Percentiles rank a stretch among this genome's conserved stretches.
Conservation (phyloP, 2,797 vertebrate genomes). For the Protosalanx chinensis region DNA sequence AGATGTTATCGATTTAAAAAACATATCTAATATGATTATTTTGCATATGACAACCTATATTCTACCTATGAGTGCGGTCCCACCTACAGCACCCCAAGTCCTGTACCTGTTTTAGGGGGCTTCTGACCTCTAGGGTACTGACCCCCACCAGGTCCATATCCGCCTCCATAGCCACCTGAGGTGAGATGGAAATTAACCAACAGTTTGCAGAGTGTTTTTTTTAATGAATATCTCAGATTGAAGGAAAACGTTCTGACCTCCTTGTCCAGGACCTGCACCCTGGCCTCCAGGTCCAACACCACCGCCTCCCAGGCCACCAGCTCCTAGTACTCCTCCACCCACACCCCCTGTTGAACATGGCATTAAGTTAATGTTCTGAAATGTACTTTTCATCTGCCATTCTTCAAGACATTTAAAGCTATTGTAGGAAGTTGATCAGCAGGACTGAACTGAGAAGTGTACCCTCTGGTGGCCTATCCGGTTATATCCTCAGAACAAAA, state of each 20-base stretch:
- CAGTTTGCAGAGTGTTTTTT: neutral
- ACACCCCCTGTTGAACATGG: slow-evolving; percentile 35
- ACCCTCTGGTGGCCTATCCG: neutral
- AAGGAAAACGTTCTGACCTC: slow-evolving; percentile 39
- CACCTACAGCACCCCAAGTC: too few relatives aligned
- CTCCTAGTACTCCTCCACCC: slow-evolving; percentile 34
- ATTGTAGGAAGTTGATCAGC: neutral
- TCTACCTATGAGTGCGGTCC: too few relatives aligned
- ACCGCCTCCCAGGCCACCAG: slow-evolving; percentile 24
- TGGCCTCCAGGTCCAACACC: slow-evolving; percentile 30
- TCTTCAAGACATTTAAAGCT: neutral
- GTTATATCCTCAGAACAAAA: neutral
- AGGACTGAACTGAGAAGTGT: neutral
- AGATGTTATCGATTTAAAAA: neutral
- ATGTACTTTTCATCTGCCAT: neutral
- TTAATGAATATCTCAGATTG: neutral
- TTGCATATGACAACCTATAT: too few relatives aligned
- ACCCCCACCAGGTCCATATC: slow-evolving; percentile 49
- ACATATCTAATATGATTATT: neutral
- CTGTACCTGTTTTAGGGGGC: slow-evolving; percentile 69
- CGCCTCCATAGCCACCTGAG: slow-evolving; percentile 49
- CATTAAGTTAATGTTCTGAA: neutral
- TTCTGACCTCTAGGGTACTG: slow-evolving; percentile 60
- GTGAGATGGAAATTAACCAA: slow-evolving; percentile 14
- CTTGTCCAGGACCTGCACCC: slow-evolving; percentile 35